Evolutionary conservation across 1,140 invertebrate species (phyloP), one percentile per base, ranked within the genome.

Genomic region (Neuroterus valhalla): DNA sequence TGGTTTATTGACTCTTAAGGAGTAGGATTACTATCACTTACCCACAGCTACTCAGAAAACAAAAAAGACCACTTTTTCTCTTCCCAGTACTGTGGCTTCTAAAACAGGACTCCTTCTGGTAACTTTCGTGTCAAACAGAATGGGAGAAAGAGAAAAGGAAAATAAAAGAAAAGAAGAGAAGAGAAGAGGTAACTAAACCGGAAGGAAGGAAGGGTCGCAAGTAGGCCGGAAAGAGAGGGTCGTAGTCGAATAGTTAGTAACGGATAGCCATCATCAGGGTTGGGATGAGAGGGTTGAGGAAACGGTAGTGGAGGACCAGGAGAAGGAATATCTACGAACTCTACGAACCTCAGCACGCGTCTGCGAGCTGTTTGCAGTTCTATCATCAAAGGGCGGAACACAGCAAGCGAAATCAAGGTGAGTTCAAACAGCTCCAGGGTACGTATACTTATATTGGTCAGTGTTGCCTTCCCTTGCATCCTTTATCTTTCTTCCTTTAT

Each of bases 331-430:
- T 55, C 71, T 79, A 71, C 68, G 74, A 78, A 68, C 76, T 55
- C 71, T 79, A 71, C 68, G 74, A 78, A 68, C 76, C 74, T 68
- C 69, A 68, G 70, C 75, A 50, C 75, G 76, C 77, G 81, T 80
- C 76, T 69, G 77, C 75, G 75, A 78, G 62, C 70, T 82, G 82
- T 82, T 84, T 84, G 78, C 80, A 76, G 78, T 84, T 78, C 68
- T 70, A 70, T 81, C 81, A 78, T 82, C 83, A 86, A 84, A 86
- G 83, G 80, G 74, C 79, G 76, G 78, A 77, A 75, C 75, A 75
- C 78, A 68, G 72, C 31, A 38, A 78, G 80, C 78, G 76, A 82
- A 80, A 76, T 71, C 72, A 71, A 78, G 81, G 76, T 75, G 75
- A 79, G 73, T 82, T 78, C 77, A 85, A 84, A 83, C 78, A 85